These are phyloP conservation scores for Mesoclemmys tuberculata DNA, from an alignment of 2,113 vertebrate genomes.

Conservation along the genomic window DNA sequence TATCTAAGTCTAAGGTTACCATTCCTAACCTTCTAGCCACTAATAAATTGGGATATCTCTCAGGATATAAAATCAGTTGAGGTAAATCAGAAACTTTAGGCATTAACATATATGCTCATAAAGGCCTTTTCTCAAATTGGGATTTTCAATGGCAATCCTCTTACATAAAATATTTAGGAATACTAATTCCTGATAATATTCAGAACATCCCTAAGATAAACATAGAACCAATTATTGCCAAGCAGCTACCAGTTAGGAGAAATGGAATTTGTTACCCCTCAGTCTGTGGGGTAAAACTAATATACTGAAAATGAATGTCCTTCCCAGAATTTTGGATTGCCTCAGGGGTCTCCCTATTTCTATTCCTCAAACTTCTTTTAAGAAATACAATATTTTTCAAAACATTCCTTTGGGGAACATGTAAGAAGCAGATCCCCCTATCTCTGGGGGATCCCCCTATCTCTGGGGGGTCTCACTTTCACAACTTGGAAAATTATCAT, in stretches of 20 bases:
- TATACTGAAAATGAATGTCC: no score
- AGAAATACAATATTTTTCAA: no score
- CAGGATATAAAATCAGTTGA: background rate
- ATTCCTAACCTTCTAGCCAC: background rate
- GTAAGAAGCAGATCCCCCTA: background rate
- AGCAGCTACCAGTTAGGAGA: no score
- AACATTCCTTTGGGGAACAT: background rate
- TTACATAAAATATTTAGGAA: no score
- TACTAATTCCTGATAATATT: background rate
- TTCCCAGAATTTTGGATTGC: no score
- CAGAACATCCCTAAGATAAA: background rate
- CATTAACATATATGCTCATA: background rate
- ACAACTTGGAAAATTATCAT: background rate
- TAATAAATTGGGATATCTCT: background rate
- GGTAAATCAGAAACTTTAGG: background rate
- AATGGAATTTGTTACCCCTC: background rate
- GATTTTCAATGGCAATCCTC: background rate
- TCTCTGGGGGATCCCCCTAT: background rate
- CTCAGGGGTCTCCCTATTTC: no score
- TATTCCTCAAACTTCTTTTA: no score
- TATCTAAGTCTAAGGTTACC: background rate
- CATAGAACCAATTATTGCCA: background rate
- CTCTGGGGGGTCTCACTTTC: background rate
- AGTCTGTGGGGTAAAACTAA: no score
- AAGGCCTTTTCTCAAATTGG: background rate